Percentiles rank a stretch among this genome's conserved stretches.
Evolutionary conservation across 2,113 vertebrate genomes (phyloP).

Genomic region (Anhinga rufa): DNA sequence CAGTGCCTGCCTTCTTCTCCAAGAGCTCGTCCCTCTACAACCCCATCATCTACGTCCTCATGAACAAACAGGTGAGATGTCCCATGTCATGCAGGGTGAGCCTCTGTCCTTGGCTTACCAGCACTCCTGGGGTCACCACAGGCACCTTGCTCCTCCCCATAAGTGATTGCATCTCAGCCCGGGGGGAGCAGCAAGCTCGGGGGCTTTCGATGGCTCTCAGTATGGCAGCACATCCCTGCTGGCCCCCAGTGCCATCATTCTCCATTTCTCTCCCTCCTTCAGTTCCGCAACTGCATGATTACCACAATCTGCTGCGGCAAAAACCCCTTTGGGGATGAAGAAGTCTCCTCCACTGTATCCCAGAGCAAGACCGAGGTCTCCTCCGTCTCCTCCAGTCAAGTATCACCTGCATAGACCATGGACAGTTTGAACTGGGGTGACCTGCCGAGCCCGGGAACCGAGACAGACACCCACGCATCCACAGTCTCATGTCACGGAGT

Average conservation of each 20-base stretch:
- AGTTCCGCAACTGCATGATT: slow-evolving; percentile 87
- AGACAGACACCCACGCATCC: background rate
- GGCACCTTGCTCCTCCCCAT: background rate
- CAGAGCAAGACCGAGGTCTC: slow-evolving; percentile 84
- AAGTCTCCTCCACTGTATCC: slow-evolving; percentile 68
- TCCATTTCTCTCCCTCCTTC: background rate
- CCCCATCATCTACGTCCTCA: slow-evolving; percentile 60
- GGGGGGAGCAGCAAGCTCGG: background rate
- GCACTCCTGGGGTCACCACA: fast-evolving
- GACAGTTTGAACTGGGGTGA: slow-evolving; percentile 42
- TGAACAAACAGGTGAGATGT: slow-evolving; percentile 76
- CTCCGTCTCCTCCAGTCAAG: slow-evolving; percentile 73
- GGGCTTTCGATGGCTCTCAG: background rate
- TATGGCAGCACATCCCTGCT: fast-evolving
- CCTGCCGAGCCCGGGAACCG: background rate
- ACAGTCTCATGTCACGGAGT: background rate
- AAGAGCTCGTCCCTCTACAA: slow-evolving; percentile 81
- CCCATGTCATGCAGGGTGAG: background rate
- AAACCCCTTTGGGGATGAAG: slow-evolving; percentile 76
- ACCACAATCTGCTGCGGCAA: slow-evolving; percentile 79
- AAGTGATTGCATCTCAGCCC: background rate
- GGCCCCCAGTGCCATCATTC: background rate
- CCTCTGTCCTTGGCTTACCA: background rate
- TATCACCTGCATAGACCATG: slow-evolving; percentile 64
- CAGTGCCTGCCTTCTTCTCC: slow-evolving; percentile 80